phyloP scores from a whole-genome alignment of 2,113 vertebrate genomes.

The Bothrops jararaca region DNA sequence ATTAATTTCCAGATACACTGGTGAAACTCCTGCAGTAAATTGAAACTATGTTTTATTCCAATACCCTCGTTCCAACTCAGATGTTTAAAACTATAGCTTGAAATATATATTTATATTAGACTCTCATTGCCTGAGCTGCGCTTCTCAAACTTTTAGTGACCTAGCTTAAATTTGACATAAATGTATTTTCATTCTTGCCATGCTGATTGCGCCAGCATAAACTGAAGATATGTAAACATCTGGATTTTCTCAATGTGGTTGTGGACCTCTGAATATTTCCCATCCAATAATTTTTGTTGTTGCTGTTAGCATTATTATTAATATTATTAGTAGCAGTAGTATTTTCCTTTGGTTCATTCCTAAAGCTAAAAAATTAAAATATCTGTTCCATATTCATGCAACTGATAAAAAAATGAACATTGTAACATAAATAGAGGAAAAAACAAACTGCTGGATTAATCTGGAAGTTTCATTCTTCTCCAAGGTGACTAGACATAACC shows the following conservation, averaged over 20 bases:
- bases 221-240: background rate
- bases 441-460: slow-evolving; percentile 48
- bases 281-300: background rate
- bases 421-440: slow-evolving; percentile 14
- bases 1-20: background rate
- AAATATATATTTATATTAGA: background rate
- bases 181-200: background rate
- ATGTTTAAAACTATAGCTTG: background rate
- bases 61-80: background rate
- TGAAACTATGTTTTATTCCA: background rate
- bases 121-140: background rate
- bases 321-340: too few relatives aligned
- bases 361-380: background rate
- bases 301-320: too few relatives aligned
- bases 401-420: background rate
- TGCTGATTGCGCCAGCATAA: background rate
- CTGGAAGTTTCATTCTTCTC: slow-evolving; percentile 43
- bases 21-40: background rate
- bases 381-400: background rate
- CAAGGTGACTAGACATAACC: slow-evolving; percentile 36
- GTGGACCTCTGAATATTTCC: background rate
- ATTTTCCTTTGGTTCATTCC: background rate
- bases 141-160: background rate
- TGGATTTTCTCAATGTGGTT: background rate
- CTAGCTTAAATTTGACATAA: background rate